Evolutionary conservation across 2,113 vertebrate genomes (phyloP), one percentile per base, ranked within the genome.

Genomic region (Daboia siamensis): DNA sequence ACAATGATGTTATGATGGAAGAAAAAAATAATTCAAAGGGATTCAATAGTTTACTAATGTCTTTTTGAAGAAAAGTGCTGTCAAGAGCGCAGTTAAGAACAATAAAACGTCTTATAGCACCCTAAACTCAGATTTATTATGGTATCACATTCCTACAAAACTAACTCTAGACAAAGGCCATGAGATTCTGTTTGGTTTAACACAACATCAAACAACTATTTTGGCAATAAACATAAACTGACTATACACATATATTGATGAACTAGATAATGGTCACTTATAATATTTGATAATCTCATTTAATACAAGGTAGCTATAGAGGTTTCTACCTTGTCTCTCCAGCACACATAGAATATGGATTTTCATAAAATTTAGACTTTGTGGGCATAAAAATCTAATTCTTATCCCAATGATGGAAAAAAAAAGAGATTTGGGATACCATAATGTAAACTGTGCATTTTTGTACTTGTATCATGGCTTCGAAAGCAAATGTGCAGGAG

Each of bases 1-100:
- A 86, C 4, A 39, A 39, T 80, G 33, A 80, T 80, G 74, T 80
- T 21, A 23, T 46, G 21, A 44, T 15, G 44, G 46, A 86, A 46
- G 46, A 86, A 48, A 26, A 87, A 17, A 13, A 52, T 26, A 52
- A 87, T 90, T 44, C n/a, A 91, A 87, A 94, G 57, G 94, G 2
- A 12, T 94, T 91, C 94, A 87, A 52, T 93, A 91, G 94, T 93
- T 94, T 96, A 92, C 48, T 12, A 57, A 46, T 26, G 55, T 93
- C 23, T 55, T 86, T 87, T 90, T 92, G 87, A 92, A 95, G 85
- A 13, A 15, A 90, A 92, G 93, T 48, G 21, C 24, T 55, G 17
- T 80, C 29, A 92, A 74, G 17, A 20, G 57, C 26, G 21, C 29
- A 59, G 24, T 88, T 33, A 88, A 69, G 12, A 88, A 44, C 59